Evolutionary conservation across 92 coral and sea anemone genomes (phyloP).

Genomic region (Phymanthus crucifer): DNA sequence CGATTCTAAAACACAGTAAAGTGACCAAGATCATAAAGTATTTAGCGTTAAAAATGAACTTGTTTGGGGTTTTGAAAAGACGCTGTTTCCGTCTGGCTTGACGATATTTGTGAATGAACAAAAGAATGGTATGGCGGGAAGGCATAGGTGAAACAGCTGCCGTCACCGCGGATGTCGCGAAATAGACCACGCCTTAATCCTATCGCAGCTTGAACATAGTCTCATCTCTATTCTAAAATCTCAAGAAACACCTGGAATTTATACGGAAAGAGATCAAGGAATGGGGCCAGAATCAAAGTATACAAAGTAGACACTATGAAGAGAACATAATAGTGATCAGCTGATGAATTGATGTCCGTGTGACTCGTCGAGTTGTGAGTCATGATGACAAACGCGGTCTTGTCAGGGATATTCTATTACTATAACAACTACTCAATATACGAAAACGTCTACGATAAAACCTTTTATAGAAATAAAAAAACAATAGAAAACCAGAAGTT

Average conservation of each 20-base stretch:
- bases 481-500: not conserved
- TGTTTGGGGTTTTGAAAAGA: not conserved
- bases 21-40: too few relatives aligned
- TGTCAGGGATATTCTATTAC: not conserved
- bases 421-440: not conserved
- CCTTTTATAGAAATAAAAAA: not conserved
- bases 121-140: not conserved
- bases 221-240: not conserved
- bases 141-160: slow-evolving; percentile 10
- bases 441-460: not conserved
- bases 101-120: not conserved
- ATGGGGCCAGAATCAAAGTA: not conserved
- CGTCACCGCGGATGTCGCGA: not conserved
- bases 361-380: too few relatives aligned
- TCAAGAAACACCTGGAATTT: not conserved
- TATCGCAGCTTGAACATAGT: not conserved
- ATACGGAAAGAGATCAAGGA: not conserved
- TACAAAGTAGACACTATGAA: not conserved
- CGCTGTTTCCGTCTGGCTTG: not conserved
- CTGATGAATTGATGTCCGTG: not conserved
- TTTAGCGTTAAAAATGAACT: not conserved
- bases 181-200: not conserved
- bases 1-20: too few relatives aligned
- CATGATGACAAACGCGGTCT: not conserved
- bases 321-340: too few relatives aligned